These are phyloP conservation scores for Serranus cabrilla DNA, from an alignment of 2,797 vertebrate genomes.

Conservation along the genomic window DNA sequence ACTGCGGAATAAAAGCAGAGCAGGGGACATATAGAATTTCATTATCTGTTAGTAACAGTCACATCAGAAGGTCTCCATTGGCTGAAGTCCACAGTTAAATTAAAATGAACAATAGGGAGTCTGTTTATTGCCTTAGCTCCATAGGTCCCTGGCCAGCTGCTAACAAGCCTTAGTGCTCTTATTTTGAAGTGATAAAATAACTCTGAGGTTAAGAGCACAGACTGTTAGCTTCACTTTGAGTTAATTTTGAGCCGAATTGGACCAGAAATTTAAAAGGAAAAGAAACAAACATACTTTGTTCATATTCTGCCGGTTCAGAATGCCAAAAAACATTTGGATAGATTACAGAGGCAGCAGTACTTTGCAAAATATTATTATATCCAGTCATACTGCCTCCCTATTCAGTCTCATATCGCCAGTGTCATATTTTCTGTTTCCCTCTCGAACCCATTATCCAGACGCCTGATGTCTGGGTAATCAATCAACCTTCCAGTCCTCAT, in stretches of 20 bases:
- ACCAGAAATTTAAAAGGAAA: constrained; percentile 17
- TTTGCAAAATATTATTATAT: constrained; percentile 6
- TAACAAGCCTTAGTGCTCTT: constrained; percentile 1
- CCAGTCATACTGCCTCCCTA: constrained; percentile 1
- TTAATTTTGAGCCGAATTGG: constrained; percentile 35
- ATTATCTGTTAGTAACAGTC: constrained; percentile 8
- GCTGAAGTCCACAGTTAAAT: constrained; percentile 30
- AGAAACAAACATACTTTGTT: constrained; percentile 20
- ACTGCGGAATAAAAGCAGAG: neutral
- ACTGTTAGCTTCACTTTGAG: constrained; percentile 22
- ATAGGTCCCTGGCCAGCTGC: constrained; percentile 31
- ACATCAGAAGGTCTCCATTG: constrained; percentile 1
- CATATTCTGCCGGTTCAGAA: constrained; percentile 4
- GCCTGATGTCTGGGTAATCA: neutral
- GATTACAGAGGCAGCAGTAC: constrained; percentile 16
- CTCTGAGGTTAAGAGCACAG: constrained; percentile 26
- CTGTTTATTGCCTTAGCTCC: neutral
- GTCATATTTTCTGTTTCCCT: neutral
- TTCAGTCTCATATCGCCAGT: neutral
- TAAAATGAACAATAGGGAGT: constrained; percentile 29
- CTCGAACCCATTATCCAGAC: neutral
- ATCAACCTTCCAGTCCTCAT: constrained; percentile 4
- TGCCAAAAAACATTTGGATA: constrained; percentile 32
- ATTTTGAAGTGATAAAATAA: constrained; percentile 22
- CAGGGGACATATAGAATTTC: neutral